Evolutionary conservation across 2,797 vertebrate species (phyloP).

Genomic region (Falco novaeseelandiae): DNA sequence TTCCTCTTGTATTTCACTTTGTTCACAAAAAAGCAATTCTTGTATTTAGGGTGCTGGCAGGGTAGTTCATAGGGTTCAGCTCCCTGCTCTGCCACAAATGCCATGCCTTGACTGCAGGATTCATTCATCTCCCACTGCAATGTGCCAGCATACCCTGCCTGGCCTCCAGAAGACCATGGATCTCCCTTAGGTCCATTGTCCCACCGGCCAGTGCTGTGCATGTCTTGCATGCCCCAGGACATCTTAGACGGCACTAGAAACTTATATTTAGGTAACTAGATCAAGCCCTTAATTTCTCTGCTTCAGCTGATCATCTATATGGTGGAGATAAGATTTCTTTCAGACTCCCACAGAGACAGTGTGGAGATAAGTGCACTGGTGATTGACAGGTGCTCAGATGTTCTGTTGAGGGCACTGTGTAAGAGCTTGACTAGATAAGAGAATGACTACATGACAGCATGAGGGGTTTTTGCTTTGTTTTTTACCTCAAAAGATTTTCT

Average conservation of each 20-base stretch:
- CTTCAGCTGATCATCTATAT: neutral
- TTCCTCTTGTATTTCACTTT: neutral
- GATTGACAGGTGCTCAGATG: conserved; percentile 9
- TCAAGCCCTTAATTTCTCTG: conserved; percentile 6
- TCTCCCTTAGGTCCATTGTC: neutral
- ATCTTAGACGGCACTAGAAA: neutral
- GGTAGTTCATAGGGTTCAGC: neutral
- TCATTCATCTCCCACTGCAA: neutral
- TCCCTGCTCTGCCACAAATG: neutral
- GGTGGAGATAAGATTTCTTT: conserved; percentile 31
- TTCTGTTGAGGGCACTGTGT: neutral
- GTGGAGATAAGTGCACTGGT: neutral
- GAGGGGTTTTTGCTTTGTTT: neutral
- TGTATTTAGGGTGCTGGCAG: neutral
- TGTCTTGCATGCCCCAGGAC: neutral
- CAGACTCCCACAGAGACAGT: neutral
- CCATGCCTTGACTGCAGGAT: neutral
- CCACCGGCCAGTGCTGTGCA: neutral
- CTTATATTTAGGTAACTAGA: neutral
- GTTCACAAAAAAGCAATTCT: neutral
- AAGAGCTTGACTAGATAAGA: conserved; percentile 25
- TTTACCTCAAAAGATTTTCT: conserved; percentile 28
- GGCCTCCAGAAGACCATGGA: neutral
- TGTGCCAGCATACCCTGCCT: neutral
- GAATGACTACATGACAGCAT: conserved; percentile 20